phyloP scores from a whole-genome alignment of 1,140 invertebrate genomes.

The Drosophila pandora region DNA sequence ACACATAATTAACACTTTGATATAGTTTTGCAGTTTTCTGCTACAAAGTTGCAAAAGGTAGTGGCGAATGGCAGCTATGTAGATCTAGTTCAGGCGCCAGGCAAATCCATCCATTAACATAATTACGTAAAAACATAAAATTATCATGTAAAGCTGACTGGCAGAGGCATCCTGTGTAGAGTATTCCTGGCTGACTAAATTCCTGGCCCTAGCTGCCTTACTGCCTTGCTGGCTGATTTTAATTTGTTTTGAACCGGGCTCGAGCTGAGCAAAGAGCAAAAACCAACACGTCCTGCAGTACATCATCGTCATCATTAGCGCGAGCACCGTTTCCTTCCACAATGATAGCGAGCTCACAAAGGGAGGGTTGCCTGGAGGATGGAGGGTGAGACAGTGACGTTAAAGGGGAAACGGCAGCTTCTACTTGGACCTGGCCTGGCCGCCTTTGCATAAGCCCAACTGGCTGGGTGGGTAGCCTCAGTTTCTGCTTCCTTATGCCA shows the following conservation, averaged over 20 bases:
- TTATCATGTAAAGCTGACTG: constrained; percentile 69
- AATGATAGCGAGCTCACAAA: constrained; percentile 43
- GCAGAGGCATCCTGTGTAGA: constrained; percentile 33
- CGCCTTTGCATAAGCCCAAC: constrained; percentile 39
- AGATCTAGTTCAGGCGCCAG: constrained; percentile 21
- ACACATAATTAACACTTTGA: constrained; percentile 81
- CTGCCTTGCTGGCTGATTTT: constrained; percentile 67
- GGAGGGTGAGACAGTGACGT: background rate
- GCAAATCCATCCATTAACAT: constrained; percentile 77
- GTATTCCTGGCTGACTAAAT: constrained; percentile 5
- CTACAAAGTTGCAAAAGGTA: constrained; percentile 52
- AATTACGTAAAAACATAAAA: constrained; percentile 77
- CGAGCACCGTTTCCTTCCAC: constrained; percentile 60
- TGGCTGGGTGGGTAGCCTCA: constrained; percentile 41
- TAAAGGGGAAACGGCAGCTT: constrained; percentile 13
- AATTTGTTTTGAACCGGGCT: constrained; percentile 74
- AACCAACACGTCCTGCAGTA: constrained; percentile 77
- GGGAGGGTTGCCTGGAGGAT: constrained; percentile 9
- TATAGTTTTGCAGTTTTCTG: constrained; percentile 68
- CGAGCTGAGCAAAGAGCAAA: constrained; percentile 66
- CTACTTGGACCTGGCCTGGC: constrained; percentile 26
- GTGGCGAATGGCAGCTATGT: background rate
- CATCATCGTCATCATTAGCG: constrained; percentile 81
- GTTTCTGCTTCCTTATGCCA: constrained; percentile 77
- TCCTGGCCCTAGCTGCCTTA: constrained; percentile 1